Base-by-base conservation (phyloP, 2,888 invertebrate species). In the Idaea straminata region DNA sequence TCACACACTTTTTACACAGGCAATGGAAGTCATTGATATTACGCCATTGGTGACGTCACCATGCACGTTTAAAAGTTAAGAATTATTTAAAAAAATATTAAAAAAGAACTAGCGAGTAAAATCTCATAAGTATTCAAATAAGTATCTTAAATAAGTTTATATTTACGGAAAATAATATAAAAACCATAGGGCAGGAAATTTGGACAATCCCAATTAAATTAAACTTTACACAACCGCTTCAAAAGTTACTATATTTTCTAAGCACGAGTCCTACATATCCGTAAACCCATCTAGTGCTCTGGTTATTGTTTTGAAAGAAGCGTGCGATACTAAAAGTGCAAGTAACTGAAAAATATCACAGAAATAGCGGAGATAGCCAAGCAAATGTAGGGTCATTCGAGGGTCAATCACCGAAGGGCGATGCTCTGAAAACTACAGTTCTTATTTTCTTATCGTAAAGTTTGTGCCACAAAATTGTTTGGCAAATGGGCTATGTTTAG, bases 391-490 rank as follows among this genome's bases (percentile, higher is more conserved):
- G 81, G 82, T 83, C 84, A 84, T 86, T 84, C 72, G 70, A 72
- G 76, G 85, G 85, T 83, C 86, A 85, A 79, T 84, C 80, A 81
- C 84, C 73, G 69, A 70, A 74, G 85, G 83, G 78, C 79, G 76
- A 78, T 78, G 82, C 77, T 72, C 84, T 79, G 80, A 76, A 81
- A 83, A 83, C 47, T 82, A 82, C 81, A 78, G 76, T 77, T 77
- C 80, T 77, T 81, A 81, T 85, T 82, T 78, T 80, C 69, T 67
- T 60, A 67, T 79, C 38, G 38, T 73, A 82, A n/a, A 63, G 84
- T 64, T 58, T 35, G 77, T 68, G 68, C 47, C 72, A 73, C 72
- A 82, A 68, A 69, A 64, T 68, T 47, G 77, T 62, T 38, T 62
- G 59, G 58, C 57, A 65, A 38, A 38, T 61, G 62, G 15, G 34